phyloP scores from a whole-genome alignment of 2,888 invertebrate species.

The Timandra comae region DNA sequence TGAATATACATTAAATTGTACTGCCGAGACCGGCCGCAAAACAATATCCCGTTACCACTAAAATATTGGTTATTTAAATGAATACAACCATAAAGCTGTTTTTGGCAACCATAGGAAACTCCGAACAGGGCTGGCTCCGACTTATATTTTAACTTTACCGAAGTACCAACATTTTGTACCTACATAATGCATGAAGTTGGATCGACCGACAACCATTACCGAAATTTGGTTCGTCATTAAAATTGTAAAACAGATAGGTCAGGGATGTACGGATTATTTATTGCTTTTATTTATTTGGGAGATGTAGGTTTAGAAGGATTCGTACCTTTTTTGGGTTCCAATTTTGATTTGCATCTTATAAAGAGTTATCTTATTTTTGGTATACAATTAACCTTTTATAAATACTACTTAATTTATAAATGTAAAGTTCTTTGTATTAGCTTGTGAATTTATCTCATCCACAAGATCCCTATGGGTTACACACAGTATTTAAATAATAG shows the following conservation, averaged over 20 bases:
- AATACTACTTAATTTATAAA: too few relatives aligned
- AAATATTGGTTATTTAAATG: slow-evolving; percentile 4
- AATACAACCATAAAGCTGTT: slow-evolving; percentile 6
- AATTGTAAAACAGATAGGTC: slow-evolving; percentile 32
- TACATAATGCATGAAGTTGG: slow-evolving; percentile 35
- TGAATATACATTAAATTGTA: too few relatives aligned
- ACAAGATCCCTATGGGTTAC: too few relatives aligned
- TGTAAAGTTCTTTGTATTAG: too few relatives aligned
- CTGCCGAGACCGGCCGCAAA: too few relatives aligned
- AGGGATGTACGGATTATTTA: slow-evolving; percentile 7
- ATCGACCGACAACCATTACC: slow-evolving; percentile 35
- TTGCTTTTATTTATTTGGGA: slow-evolving; percentile 1
- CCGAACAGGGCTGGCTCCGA: slow-evolving; percentile 18
- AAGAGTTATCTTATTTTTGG: too few relatives aligned
- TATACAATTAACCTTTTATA: too few relatives aligned
- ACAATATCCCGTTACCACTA: background rate
- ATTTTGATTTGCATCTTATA: too few relatives aligned
- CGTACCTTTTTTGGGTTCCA: too few relatives aligned
- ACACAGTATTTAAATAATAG: too few relatives aligned
- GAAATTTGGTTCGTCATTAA: slow-evolving; percentile 35
- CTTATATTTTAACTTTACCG: slow-evolving; percentile 36
- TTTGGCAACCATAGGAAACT: slow-evolving; percentile 5
- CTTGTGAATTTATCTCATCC: too few relatives aligned
- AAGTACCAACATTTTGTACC: slow-evolving; percentile 24
- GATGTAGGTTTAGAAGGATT: background rate